phyloP scores from a whole-genome alignment of 2,797 vertebrate genomes.

The Pipistrellus pygmaeus region DNA sequence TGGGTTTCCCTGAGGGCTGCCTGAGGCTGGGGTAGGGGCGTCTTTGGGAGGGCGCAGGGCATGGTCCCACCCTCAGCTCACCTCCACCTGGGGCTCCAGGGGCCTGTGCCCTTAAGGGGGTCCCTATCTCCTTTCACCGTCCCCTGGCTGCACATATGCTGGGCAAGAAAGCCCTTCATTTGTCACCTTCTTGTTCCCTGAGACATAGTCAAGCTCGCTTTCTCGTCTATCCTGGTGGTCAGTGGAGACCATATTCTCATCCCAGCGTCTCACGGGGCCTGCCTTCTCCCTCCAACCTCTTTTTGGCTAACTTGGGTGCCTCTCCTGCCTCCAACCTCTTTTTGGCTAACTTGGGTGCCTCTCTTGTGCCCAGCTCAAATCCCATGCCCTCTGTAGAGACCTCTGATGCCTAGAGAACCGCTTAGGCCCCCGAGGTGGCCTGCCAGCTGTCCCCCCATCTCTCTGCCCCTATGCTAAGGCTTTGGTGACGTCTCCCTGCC shows the following conservation, averaged over 20 bases:
- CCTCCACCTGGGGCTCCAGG: not conserved
- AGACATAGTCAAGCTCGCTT: not conserved
- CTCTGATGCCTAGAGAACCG: not conserved
- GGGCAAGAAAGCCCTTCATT: not conserved
- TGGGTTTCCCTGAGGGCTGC: not conserved
- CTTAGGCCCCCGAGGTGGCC: not conserved
- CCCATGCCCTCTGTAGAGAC: not conserved
- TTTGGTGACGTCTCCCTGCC: not conserved
- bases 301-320: not conserved
- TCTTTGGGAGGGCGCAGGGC: fast-evolving
- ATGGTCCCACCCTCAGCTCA: not conserved
- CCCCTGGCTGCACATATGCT: not conserved
- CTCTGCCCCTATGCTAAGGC: too few relatives aligned
- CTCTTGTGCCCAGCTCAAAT: not conserved
- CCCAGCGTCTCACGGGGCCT: not conserved
- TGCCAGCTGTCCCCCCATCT: not conserved
- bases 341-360: not conserved
- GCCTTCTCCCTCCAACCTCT: not conserved
- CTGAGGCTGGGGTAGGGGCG: not conserved
- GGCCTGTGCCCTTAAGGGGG: not conserved
- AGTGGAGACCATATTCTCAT: not conserved
- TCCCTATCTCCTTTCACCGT: not conserved
- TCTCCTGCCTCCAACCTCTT: not conserved
- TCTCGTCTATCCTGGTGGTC: not conserved
- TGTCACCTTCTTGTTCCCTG: not conserved